Evolutionary conservation across 1,140 invertebrate species (phyloP).

Genomic region (Helicoverpa armigera): DNA sequence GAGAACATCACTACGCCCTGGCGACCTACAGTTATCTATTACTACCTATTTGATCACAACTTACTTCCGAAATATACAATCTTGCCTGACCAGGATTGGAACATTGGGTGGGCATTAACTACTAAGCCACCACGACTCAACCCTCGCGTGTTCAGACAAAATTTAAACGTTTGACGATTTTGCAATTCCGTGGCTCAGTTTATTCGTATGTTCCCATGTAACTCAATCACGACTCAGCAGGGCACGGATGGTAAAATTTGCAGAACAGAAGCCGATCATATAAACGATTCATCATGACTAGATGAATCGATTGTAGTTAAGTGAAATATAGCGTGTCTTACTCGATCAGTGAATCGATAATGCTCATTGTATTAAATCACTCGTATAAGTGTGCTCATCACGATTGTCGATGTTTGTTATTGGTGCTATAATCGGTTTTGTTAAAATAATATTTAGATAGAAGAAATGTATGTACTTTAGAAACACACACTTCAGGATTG

Average conservation of each 20-base stretch:
- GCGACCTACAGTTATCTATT: too few relatives aligned
- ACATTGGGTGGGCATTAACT: too few relatives aligned
- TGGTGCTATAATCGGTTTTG: too few relatives aligned
- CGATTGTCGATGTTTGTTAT: not conserved
- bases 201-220: constrained; percentile 23
- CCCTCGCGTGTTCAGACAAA: constrained; percentile 5
- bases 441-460: too few relatives aligned
- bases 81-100: too few relatives aligned
- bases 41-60: too few relatives aligned
- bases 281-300: constrained; percentile 26
- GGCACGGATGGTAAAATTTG: constrained; percentile 32
- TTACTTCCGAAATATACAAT: too few relatives aligned
- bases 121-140: not conserved
- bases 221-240: constrained; percentile 28
- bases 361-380: not conserved
- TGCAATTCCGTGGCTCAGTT: constrained; percentile 23
- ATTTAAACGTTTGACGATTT: not conserved
- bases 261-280: constrained; percentile 25
- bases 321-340: constrained; percentile 35
- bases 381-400: not conserved
- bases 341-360: not conserved
- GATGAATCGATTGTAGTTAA: constrained; percentile 19
- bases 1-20: too few relatives aligned
- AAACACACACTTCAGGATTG: too few relatives aligned
- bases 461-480: too few relatives aligned